These are phyloP conservation scores for Portevinia maculata DNA, from an alignment of 2,888 invertebrate genomes.

Conservation along the genomic window DNA sequence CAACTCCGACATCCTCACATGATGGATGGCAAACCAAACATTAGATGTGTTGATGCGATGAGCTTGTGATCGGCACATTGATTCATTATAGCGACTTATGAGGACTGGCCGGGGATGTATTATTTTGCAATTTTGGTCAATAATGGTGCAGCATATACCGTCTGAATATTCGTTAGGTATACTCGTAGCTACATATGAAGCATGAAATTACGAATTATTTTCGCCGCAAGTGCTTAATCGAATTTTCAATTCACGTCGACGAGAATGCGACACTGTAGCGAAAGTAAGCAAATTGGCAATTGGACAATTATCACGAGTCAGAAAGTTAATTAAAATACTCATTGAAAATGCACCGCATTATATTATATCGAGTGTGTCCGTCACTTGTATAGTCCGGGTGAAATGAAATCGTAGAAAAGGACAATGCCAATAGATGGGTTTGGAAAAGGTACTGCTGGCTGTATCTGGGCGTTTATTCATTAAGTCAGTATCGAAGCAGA, in stretches of 20 bases:
- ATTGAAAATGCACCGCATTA: neutral
- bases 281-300: neutral
- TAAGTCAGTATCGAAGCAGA: too few relatives aligned
- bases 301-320: neutral
- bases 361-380: too few relatives aligned
- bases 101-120: neutral
- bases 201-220: slow-evolving; percentile 5
- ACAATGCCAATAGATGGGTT: neutral
- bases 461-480: too few relatives aligned
- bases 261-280: too few relatives aligned
- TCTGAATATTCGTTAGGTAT: neutral
- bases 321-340: neutral
- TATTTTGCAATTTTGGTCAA: neutral
- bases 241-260: neutral
- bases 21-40: too few relatives aligned
- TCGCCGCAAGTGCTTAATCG: neutral
- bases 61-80: too few relatives aligned
- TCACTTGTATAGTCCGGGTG: too few relatives aligned
- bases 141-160: neutral
- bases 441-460: too few relatives aligned
- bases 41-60: too few relatives aligned
- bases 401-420: neutral
- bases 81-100: too few relatives aligned
- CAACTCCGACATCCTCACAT: too few relatives aligned
- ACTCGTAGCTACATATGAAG: neutral